Conservation (phyloP, 92 coral and sea anemone species). For the Epizoanthus rinbou region DNA sequence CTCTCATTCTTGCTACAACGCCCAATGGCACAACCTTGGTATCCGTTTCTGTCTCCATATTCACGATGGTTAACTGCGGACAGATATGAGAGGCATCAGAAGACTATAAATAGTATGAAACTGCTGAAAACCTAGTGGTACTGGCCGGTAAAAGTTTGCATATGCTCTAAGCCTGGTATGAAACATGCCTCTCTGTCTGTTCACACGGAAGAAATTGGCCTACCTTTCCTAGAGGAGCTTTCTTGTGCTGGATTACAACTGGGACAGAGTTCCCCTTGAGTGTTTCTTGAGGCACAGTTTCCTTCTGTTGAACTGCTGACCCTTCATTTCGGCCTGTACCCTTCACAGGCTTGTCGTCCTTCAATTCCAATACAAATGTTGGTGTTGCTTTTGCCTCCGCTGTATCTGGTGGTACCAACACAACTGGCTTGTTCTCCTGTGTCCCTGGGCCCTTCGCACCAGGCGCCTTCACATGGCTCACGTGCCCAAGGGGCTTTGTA, state of each 20-base stretch:
- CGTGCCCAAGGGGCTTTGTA: neutral
- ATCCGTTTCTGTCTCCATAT: conserved; percentile 63
- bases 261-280: too few relatives aligned
- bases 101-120: neutral
- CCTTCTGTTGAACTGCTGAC: neutral
- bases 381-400: neutral
- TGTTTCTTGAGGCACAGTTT: neutral
- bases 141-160: too few relatives aligned
- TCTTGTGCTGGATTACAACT: neutral
- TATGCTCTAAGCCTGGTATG: neutral
- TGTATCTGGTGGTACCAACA: neutral
- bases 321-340: neutral
- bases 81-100: neutral
- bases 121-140: neutral
- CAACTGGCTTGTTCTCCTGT: neutral
- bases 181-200: neutral
- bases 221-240: neutral
- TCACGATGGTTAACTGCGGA: conserved; percentile 63
- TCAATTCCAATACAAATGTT: conserved; percentile 6
- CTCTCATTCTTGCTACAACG: conserved; percentile 82
- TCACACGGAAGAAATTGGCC: neutral
- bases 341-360: conserved; percentile 2
- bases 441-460: neutral
- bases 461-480: neutral
- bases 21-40: conserved; percentile 84